phyloP scores from a whole-genome alignment of 2,888 invertebrate genomes.

The Hofmannophila pseudospretella region DNA sequence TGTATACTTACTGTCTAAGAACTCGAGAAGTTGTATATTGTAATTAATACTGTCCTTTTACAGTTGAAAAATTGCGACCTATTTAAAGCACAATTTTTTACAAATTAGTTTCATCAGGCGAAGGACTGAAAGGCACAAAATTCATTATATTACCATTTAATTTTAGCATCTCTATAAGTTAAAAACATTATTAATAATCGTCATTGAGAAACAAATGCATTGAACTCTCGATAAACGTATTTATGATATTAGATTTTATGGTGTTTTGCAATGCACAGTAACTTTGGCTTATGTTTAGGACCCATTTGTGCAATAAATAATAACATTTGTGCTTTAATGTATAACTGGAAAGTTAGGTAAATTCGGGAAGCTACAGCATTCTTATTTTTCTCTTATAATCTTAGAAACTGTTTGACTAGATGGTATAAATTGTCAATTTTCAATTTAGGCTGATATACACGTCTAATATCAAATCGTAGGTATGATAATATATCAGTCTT shows the following conservation, averaged over 20 bases:
- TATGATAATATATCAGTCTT: no score
- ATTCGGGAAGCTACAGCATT: neutral
- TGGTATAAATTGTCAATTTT: neutral
- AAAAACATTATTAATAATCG: no score
- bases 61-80: slow-evolving; percentile 12
- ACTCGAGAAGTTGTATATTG: slow-evolving; percentile 29
- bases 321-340: slow-evolving; percentile 18
- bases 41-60: slow-evolving; percentile 49
- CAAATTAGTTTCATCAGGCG: slow-evolving; percentile 7
- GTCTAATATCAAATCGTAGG: no score
- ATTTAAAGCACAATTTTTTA: slow-evolving; percentile 1
- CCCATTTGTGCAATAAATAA: slow-evolving; percentile 18
- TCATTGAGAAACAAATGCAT: no score
- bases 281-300: no score
- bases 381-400: neutral
- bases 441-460: no score
- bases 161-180: no score
- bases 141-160: no score
- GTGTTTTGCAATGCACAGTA: no score
- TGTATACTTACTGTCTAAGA: slow-evolving; percentile 45
- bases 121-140: slow-evolving; percentile 28
- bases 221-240: no score
- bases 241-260: no score
- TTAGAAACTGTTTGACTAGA: slow-evolving; percentile 5
- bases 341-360: slow-evolving; percentile 1